Base-by-base conservation (phyloP, 2,113 vertebrate genomes). In the Malaclemys terrapin region DNA sequence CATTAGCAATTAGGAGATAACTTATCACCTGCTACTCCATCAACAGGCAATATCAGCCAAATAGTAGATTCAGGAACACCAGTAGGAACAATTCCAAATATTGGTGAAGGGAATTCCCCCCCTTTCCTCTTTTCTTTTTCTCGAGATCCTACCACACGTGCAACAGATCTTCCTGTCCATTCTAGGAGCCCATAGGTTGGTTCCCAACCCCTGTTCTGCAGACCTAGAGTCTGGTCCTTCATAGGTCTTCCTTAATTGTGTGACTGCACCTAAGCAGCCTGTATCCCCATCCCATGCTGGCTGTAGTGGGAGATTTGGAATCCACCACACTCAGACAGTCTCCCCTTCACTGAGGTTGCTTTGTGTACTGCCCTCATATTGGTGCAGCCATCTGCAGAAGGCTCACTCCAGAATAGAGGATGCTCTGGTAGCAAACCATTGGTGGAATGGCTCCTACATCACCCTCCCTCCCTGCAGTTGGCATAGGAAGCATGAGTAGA, bases 201-300 rank as follows among this genome's bases (percentile, higher is more conserved):
- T 88, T 93, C 85, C 87, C 96, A 85, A 29, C 82, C 50, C 93
- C 87, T 89, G 54, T 53, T 82, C 82, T 96, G 94, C 75, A 92
- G 72, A 57, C 8, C 35, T 91, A 17, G 29, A 91, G 29, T 92
- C 50, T 87, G 65, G 95, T 14, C 45, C 56, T 80, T 86, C 62
- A 6, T n/a, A 80, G 80, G 90, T 75, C 89, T 89, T 94, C 0
- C 0, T 35, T 45, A 72, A 96, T 25, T 11, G 22, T 5, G 10
- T 47, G 72, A 25, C 42, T 27, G 13, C 45, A 13, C 90, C 89
- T 89, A 96, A 88, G 95, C 65, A 38, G 4, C 38, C 79, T 85
- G 87, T 75, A 65, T 81, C 83, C n/a, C 84, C 89, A 91, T 95
- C 94, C 95, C 93, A 96, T 87, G 38, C 35, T 0, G 88, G 81